These are phyloP conservation scores for Teleogryllus oceanicus DNA, from an alignment of 2,888 invertebrate species.

Conservation along the genomic window DNA sequence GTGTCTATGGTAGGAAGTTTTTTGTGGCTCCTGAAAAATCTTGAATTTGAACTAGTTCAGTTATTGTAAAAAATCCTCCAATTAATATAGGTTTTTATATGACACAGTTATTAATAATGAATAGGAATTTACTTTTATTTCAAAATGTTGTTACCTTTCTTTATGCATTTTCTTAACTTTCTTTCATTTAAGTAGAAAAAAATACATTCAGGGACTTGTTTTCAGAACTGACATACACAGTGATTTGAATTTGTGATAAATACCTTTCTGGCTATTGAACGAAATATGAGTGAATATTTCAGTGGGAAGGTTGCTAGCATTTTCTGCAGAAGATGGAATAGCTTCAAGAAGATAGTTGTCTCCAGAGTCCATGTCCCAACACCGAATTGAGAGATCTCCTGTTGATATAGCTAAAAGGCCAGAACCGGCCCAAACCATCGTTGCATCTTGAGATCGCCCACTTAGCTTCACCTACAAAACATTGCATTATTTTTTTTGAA, in stretches of 20 bases:
- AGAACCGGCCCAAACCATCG: slow-evolving; percentile 67
- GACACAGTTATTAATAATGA: not conserved
- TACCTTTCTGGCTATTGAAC: not conserved
- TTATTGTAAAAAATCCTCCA: not conserved
- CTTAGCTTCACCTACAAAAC: slow-evolving; percentile 67
- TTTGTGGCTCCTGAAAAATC: no score
- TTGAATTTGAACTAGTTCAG: no score
- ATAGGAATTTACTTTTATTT: not conserved
- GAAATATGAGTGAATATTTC: slow-evolving; percentile 50
- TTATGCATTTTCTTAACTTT: no score
- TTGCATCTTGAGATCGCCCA: slow-evolving; percentile 60
- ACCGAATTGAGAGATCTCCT: slow-evolving; percentile 75
- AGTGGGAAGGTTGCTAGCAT: slow-evolving; percentile 53
- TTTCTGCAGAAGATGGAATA: slow-evolving; percentile 46
- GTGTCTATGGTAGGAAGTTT: no score
- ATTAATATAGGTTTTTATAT: not conserved
- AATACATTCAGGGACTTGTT: no score
- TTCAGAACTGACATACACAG: no score
- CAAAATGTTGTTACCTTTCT: not conserved
- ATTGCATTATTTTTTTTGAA: no score
- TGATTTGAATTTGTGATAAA: no score
- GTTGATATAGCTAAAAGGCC: slow-evolving; percentile 71
- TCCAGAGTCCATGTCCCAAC: slow-evolving; percentile 93
- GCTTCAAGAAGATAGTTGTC: slow-evolving; percentile 81
- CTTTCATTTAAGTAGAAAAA: no score